Evolutionary conservation across 2,113 vertebrate genomes (phyloP).

Genomic region (Cacatua alba): DNA sequence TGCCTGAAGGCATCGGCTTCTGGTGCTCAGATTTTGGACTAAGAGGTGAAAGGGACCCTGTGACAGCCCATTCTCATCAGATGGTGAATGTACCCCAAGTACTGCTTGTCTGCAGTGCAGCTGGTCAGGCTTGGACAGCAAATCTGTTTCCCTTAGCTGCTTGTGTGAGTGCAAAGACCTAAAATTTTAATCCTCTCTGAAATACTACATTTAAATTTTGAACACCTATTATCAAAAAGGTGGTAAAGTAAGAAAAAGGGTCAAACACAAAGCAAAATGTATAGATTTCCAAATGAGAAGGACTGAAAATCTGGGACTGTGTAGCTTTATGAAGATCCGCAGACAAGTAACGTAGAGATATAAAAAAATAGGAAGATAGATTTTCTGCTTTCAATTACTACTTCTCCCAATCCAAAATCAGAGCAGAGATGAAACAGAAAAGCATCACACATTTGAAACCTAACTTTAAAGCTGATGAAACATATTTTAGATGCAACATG

Average conservation of each 20-base stretch:
- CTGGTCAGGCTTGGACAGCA: not conserved
- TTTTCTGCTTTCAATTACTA: not conserved
- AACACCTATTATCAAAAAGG: not conserved
- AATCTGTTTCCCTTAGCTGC: not conserved
- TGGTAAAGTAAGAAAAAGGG: not conserved
- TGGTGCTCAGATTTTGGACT: not conserved
- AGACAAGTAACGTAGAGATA: not conserved
- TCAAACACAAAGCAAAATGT: not conserved
- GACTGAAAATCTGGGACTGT: not conserved
- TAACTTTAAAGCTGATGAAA: not conserved
- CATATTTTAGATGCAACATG: not conserved
- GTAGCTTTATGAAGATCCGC: not conserved
- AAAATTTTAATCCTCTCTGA: not conserved
- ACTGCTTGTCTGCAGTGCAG: not conserved
- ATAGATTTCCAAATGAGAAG: not conserved
- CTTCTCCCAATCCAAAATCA: not conserved
- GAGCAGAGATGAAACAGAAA: not conserved
- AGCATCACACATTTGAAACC: not conserved
- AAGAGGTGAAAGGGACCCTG: not conserved
- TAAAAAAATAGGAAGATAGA: not conserved
- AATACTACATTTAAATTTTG: not conserved
- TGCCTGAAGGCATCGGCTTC: not conserved
- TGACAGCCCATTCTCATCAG: fast-evolving
- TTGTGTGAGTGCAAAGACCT: fast-evolving
- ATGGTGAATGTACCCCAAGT: not conserved